These are phyloP conservation scores for Thamnophis sirtalis DNA, from an alignment of 2,113 vertebrate genomes.

Conservation along the genomic window DNA sequence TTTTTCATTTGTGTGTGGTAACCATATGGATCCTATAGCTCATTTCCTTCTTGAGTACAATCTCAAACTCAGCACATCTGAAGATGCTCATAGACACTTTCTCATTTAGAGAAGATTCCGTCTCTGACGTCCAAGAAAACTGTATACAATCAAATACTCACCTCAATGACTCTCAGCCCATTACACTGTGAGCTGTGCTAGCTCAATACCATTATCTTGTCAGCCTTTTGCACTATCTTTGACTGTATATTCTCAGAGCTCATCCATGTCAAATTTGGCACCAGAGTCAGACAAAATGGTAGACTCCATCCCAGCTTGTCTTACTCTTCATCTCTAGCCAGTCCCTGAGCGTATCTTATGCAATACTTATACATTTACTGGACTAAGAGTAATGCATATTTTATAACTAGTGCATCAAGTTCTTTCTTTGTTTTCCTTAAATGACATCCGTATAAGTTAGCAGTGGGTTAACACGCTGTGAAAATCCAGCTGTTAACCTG, in stretches of 20 bases:
- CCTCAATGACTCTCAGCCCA: neutral
- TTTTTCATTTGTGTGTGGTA: constrained; percentile 52
- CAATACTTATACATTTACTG: constrained; percentile 50
- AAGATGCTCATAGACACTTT: neutral
- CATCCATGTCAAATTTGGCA: constrained; percentile 15
- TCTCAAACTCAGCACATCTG: neutral
- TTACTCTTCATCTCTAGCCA: constrained; percentile 37
- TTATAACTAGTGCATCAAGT: constrained; percentile 57
- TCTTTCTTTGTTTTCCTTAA: constrained; percentile 33
- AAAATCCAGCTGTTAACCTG: constrained; percentile 48
- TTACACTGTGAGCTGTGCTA: neutral
- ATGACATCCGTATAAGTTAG: constrained; percentile 51
- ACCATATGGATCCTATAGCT: constrained; percentile 24
- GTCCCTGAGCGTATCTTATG: constrained; percentile 39
- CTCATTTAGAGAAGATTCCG: neutral
- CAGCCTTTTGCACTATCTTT: neutral
- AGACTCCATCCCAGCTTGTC: constrained; percentile 25
- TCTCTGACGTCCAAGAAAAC: neutral
- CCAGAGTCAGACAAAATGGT: neutral
- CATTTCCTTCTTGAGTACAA: constrained; percentile 31
- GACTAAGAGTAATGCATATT: constrained; percentile 62
- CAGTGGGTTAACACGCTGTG: constrained; percentile 44
- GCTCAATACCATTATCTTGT: constrained; percentile 16
- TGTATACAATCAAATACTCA: constrained; percentile 15
- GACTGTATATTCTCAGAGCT: neutral